Evolutionary conservation across 2,797 vertebrate species (phyloP), one percentile per base, ranked within the genome.

Genomic region (Cottoperca gobio): DNA sequence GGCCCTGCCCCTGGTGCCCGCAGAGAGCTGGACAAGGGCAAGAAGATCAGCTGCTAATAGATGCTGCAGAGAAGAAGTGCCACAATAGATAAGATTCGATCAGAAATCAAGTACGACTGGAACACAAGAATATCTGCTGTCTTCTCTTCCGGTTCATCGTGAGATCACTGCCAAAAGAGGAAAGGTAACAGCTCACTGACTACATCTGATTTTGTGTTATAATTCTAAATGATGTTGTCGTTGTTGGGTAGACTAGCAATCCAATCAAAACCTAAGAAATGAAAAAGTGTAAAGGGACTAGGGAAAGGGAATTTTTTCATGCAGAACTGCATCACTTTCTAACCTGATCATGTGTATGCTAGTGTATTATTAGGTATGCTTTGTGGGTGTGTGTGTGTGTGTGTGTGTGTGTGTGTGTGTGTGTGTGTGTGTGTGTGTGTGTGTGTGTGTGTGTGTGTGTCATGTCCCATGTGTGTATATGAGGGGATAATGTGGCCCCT

Each of bases 131-230:
- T 68, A 23, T 37, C 53, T 55, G 42, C 23, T 62, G 43, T 57
- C 54, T 45, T 5, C 8, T 42, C 48, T 11, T 64, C 33, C 40
- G 57, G 40, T 23, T 71, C 1, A 17, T 7, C 42, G 68, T 78
- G 39, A 69, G 39, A 40, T 63, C 52, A 35, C 24, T 52, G 9
- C 8, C 61, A 49, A 2, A 54, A 49, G 23, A 53, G 43, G 8
- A 63, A 71, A 87, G 91, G 91, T 92, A 92, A 91, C 37, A 54
- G 11, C 12, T 49, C 17, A 45, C 2, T 42, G 21, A 24, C 43
- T 9, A 17, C 7, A 35, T 68, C 19, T 60, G 31, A 31, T 61
- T 55, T 67, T 54, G n/a, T 69, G 8, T 21, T 40, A 42, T 28
- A 17, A 39, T 23, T 8, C 10, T 67, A 11, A 48, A n/a, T 8